Percentiles rank a stretch among this genome's conserved stretches.
Conservation (phyloP, 2,113 vertebrate species). For the Chiloscyllium plagiosum region DNA sequence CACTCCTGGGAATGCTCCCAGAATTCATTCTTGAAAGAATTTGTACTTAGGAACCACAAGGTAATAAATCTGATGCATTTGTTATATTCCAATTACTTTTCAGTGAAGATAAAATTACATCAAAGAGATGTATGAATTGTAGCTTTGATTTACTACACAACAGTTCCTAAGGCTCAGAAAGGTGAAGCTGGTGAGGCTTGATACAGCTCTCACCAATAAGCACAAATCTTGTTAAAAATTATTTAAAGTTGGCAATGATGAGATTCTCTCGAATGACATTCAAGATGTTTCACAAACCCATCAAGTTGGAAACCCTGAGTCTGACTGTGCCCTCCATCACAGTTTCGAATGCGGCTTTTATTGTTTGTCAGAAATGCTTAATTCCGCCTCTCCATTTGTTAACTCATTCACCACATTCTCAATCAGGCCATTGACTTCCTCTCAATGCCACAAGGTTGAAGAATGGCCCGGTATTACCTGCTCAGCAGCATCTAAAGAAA, state of each 20-base stretch:
- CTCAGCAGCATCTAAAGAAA: background rate
- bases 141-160: background rate
- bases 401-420: background rate
- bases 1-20: background rate
- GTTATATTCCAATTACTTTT: constrained; percentile 20
- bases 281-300: background rate
- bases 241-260: background rate
- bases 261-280: background rate
- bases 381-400: background rate
- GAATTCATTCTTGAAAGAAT: background rate
- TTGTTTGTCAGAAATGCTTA: background rate
- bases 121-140: background rate
- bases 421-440: background rate
- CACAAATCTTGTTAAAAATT: background rate
- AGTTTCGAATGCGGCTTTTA: background rate
- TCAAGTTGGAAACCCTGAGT: background rate
- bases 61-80: constrained; percentile 8
- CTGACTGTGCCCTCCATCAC: background rate
- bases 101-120: constrained; percentile 16
- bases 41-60: background rate
- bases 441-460: background rate
- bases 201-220: background rate
- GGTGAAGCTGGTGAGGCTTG: background rate
- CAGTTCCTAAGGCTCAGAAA: background rate
- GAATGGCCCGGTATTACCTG: background rate